These are phyloP conservation scores for Naso thynnoides DNA, from an alignment of 2,797 vertebrate species.

Conservation along the genomic window DNA sequence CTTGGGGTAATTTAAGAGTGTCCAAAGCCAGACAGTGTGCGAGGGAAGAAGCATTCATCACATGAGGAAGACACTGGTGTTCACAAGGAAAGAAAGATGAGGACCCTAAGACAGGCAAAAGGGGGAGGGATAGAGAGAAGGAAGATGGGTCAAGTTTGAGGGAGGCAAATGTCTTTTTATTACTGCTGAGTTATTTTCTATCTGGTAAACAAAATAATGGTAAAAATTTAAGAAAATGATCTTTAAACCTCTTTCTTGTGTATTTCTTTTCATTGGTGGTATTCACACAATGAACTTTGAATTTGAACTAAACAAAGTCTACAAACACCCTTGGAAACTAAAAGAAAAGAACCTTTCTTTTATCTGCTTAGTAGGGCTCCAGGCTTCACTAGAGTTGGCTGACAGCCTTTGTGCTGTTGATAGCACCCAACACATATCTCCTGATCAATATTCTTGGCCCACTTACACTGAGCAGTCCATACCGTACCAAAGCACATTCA, in stretches of 20 bases:
- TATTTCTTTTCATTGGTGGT: background rate
- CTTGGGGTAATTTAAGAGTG: slow-evolving; percentile 81
- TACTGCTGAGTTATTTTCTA: background rate
- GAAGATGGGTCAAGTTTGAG: slow-evolving; percentile 42
- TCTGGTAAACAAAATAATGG: background rate
- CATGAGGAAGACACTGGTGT: slow-evolving; percentile 73
- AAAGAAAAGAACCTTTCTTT: no score
- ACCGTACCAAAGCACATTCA: no score
- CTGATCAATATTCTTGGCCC: no score
- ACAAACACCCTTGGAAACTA: no score
- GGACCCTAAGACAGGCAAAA: slow-evolving; percentile 49
- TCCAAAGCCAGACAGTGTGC: slow-evolving; percentile 68
- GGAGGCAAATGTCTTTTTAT: slow-evolving; percentile 2
- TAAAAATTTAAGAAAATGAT: background rate
- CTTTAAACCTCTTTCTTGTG: background rate
- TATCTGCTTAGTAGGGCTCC: no score
- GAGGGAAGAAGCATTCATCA: slow-evolving; percentile 79
- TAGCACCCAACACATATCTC: no score
- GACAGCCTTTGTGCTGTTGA: no score
- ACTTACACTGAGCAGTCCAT: no score
- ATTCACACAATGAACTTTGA: no score
- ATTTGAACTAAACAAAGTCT: no score
- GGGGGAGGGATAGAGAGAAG: slow-evolving; percentile 36
- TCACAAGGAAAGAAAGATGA: slow-evolving; percentile 72
- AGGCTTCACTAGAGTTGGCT: no score